These are phyloP conservation scores for Piscicola geometra DNA, from an alignment of 2,888 invertebrate genomes.

Conservation along the genomic window DNA sequence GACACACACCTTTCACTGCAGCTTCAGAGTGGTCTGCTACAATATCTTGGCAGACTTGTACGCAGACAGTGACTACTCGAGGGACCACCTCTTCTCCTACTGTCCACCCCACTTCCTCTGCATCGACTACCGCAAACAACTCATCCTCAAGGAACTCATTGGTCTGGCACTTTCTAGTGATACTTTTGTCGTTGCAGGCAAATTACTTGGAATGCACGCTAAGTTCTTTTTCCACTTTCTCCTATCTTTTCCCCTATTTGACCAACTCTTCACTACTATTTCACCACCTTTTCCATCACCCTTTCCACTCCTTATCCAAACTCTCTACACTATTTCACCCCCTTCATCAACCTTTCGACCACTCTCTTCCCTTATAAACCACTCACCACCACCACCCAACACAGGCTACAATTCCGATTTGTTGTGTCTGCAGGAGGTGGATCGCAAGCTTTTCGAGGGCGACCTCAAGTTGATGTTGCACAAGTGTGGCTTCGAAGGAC, in stretches of 20 bases:
- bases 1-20: slow-evolving; percentile 41
- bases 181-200: neutral
- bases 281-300: neutral
- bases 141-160: slow-evolving; percentile 74
- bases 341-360: no score
- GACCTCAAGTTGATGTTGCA: slow-evolving; percentile 65
- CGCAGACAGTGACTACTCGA: slow-evolving; percentile 75
- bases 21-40: slow-evolving; percentile 75
- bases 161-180: slow-evolving; percentile 62
- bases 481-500: slow-evolving; percentile 60
- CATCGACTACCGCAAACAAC: slow-evolving; percentile 79
- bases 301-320: no score
- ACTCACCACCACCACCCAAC: neutral
- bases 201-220: neutral
- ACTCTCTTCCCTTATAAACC: neutral
- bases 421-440: slow-evolving; percentile 88
- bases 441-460: slow-evolving; percentile 66
- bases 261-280: neutral
- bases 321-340: no score
- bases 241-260: neutral
- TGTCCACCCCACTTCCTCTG: slow-evolving; percentile 76
- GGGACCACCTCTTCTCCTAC: slow-evolving; percentile 72
- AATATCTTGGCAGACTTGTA: slow-evolving; percentile 88
- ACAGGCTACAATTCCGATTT: slow-evolving; percentile 82
- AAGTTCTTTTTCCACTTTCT: neutral